Evolutionary conservation across 2,888 invertebrate genomes (phyloP), one percentile per base, ranked within the genome.

Genomic region (Xiphydria camelus): DNA sequence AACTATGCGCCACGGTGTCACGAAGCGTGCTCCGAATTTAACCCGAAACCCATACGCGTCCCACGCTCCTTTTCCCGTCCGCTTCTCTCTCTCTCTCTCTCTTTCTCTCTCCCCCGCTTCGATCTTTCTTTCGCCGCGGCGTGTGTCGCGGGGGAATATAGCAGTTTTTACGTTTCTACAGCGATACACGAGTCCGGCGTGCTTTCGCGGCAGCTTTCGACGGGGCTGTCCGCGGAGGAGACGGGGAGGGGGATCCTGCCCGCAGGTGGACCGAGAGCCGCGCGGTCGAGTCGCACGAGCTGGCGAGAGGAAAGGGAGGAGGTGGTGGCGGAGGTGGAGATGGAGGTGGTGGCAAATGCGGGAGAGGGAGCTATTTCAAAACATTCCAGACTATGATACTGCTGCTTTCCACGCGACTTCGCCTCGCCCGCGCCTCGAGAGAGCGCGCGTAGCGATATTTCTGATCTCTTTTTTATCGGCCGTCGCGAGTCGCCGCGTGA

Each of bases 381-480:
- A 62, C 61, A 58, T 62, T 68, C 65, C 66, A 55, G 61, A 53
- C 69, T 67, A 58, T 67, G 65, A 67, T 67, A 67, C 61, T 68
- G 64, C 61, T 55, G 67, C 56, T 68, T 68, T 65, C 68, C 65
- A 65, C 59, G 57, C 53, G 55, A 40, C 43, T 47, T 41, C 49
- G 49, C 31, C 26, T 25, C 35, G 35, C 29, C 41, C 35, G 34
- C 43, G 41, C 42, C 47, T 40, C 10, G 20, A 21, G n/a, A 19
- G 36, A 35, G n/a, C 20, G 43, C 14, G 20, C n/a, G n/a, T n/a
- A n/a, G n/a, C n/a, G 48, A 56, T 56, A 53, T 53, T 49, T 45
- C 45, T 45, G 45, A 53, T 55, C n/a, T 26, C 56, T 50, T 56
- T 58, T 58, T 53, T 46, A 43, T 47, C 50, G 47, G 18, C 34